Conservation (phyloP, 2,797 vertebrate species). For the Enteromius radiatus region DNA sequence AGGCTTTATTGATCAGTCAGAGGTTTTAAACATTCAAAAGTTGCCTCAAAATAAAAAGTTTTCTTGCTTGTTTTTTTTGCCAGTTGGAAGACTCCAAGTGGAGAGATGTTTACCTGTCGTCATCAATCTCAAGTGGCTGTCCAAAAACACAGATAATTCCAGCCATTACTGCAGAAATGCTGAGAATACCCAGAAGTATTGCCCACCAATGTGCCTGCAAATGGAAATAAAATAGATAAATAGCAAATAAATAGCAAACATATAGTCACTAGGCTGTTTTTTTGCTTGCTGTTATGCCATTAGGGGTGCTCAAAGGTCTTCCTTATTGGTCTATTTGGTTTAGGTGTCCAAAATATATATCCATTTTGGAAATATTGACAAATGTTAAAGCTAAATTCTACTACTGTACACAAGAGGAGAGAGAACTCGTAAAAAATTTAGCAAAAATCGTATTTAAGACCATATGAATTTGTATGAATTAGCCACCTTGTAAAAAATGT, state of each 20-base stretch:
- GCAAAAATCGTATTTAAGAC: no score
- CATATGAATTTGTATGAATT: no score
- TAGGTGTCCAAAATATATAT: neutral
- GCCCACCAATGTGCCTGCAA: constrained; percentile 81
- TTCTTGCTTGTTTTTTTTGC: constrained; percentile 7
- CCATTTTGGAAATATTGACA: neutral
- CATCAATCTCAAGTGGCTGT: constrained; percentile 66
- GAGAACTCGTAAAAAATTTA: no score
- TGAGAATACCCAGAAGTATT: constrained; percentile 76
- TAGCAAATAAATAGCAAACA: neutral
- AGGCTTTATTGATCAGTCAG: neutral
- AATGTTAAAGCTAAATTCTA: neutral
- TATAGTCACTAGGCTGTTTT: neutral
- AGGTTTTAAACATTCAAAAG: constrained; percentile 8
- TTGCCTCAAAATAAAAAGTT: neutral
- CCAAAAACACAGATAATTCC: constrained; percentile 76
- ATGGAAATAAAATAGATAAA: neutral
- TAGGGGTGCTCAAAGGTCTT: neutral
- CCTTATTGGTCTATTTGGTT: neutral
- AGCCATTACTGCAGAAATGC: constrained; percentile 79
- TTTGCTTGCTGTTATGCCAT: neutral
- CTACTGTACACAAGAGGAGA: neutral
- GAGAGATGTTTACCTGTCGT: neutral
- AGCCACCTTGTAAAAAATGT: no score
- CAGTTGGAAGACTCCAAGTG: constrained; percentile 1